A percentile compares a stretch with the other conserved stretches of the same genome.
Evolutionary conservation across 2,888 invertebrate species (phyloP).

Genomic region (Phyto melanocephala): DNA sequence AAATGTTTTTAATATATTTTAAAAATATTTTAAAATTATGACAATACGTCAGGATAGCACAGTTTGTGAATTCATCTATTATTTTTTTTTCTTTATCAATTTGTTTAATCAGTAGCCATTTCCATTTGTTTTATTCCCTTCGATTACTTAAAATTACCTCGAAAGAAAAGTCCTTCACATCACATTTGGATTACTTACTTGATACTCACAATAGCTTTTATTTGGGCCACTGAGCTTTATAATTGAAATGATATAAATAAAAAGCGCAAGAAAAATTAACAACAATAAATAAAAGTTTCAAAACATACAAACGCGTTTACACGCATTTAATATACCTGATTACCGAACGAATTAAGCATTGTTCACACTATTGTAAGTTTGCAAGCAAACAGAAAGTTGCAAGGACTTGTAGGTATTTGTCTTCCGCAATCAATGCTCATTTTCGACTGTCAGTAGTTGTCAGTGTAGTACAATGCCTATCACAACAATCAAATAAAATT

Average conservation of each 20-base stretch:
- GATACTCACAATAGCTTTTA: not conserved
- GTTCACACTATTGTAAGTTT: conserved; percentile 6
- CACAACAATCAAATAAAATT: conserved; percentile 70
- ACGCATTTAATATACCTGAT: conserved; percentile 37
- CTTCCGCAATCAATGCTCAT: conserved; percentile 62
- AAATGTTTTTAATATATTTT: too few relatives aligned
- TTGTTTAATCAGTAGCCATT: too few relatives aligned
- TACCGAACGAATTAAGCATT: conserved; percentile 29
- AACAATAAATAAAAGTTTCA: conserved; percentile 38
- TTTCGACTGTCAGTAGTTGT: conserved; percentile 63
- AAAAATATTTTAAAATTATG: too few relatives aligned
- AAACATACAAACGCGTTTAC: conserved; percentile 9
- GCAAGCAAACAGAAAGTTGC: not conserved
- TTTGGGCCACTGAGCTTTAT: conserved; percentile 37
- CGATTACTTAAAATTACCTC: not conserved
- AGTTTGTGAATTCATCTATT: too few relatives aligned
- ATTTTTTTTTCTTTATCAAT: too few relatives aligned
- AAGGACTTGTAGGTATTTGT: conserved; percentile 42
- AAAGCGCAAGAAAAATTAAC: not conserved
- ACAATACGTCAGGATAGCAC: too few relatives aligned
- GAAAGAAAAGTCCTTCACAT: not conserved
- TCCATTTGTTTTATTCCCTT: not conserved
- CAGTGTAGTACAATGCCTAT: conserved; percentile 69
- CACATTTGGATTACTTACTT: not conserved
- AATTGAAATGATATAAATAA: conserved; percentile 16